These are phyloP conservation scores for Amphiprion clarkii DNA, from an alignment of 2,797 vertebrate species.

Conservation along the genomic window DNA sequence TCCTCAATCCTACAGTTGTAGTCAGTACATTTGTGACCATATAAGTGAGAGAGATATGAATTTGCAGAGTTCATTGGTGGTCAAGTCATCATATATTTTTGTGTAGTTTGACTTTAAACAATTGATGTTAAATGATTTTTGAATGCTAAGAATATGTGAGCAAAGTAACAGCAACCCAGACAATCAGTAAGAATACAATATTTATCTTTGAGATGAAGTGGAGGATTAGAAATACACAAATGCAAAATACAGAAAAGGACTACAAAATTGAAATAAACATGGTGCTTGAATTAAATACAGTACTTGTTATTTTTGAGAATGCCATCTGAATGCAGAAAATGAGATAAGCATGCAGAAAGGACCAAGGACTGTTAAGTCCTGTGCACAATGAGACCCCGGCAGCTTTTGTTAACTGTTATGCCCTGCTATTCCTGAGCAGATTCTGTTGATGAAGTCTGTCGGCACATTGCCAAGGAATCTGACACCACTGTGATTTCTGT, in stretches of 20 bases:
- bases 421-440: slow-evolving; percentile 71
- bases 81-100: neutral
- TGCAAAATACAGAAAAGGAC: neutral
- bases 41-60: neutral
- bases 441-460: slow-evolving; percentile 82
- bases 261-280: neutral
- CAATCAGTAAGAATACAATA: neutral
- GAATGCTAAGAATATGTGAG: neutral
- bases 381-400: neutral
- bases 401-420: slow-evolving; percentile 15
- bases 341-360: neutral
- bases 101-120: neutral
- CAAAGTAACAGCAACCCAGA: neutral
- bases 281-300: neutral
- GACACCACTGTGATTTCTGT: slow-evolving; percentile 87
- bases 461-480: slow-evolving; percentile 79
- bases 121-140: neutral
- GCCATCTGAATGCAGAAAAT: neutral
- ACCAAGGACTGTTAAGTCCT: neutral
- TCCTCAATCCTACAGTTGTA: neutral
- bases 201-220: neutral
- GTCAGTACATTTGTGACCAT: neutral
- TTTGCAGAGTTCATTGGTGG: neutral
- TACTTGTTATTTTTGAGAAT: neutral
- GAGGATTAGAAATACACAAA: too few relatives aligned